A percentile compares a stretch with the other conserved stretches of the same genome.
These are phyloP conservation scores for Ia io DNA, from an alignment of 2,113 vertebrate species.

Conservation along the genomic window DNA sequence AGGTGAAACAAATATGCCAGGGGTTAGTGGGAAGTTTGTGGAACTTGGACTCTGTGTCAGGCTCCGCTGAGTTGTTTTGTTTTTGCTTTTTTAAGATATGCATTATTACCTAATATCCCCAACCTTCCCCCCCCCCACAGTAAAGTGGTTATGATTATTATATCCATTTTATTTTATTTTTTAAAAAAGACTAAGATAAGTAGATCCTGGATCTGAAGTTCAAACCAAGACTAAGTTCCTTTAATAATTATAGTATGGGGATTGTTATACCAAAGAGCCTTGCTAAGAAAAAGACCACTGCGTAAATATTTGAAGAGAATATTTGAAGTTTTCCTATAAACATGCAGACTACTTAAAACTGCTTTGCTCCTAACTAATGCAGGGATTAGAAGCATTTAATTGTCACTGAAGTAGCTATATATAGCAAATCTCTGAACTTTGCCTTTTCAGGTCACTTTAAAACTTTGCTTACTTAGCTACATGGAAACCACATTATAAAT, in stretches of 20 bases:
- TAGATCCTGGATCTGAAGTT: not conserved
- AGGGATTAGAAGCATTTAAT: not conserved
- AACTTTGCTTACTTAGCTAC: conserved; percentile 53
- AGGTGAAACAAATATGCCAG: not conserved
- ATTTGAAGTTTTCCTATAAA: not conserved
- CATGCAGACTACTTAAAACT: not conserved
- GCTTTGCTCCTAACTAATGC: not conserved
- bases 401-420: not conserved
- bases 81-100: not conserved
- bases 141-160: not conserved
- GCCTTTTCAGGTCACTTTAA: conserved; percentile 51
- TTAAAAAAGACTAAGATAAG: not conserved
- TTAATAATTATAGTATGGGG: not conserved
- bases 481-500: conserved; percentile 76
- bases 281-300: not conserved
- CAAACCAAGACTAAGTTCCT: not conserved
- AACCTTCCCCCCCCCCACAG: not conserved
- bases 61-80: not conserved
- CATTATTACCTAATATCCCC: not conserved
- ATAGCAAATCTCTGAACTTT: conserved; percentile 3
- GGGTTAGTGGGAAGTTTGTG: not conserved
- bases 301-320: not conserved
- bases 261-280: not conserved
- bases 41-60: not conserved
- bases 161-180: not conserved